phyloP scores from a whole-genome alignment of 2,888 invertebrate species.

The Girardia tigrina region DNA sequence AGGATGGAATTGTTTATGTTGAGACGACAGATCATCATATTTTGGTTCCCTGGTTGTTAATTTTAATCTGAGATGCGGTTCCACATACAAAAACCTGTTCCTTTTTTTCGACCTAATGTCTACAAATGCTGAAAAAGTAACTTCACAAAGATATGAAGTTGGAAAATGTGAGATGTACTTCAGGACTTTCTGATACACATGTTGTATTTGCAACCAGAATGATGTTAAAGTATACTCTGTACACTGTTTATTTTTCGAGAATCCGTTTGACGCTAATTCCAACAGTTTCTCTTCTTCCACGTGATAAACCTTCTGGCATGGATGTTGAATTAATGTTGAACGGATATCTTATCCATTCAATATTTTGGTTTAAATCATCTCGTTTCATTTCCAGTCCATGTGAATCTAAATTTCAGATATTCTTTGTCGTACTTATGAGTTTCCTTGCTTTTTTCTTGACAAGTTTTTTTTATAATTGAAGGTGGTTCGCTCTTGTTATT shows the following conservation, averaged over 20 bases:
- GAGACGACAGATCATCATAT: neutral
- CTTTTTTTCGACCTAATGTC: neutral
- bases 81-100: neutral
- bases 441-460: too few relatives aligned
- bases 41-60: neutral
- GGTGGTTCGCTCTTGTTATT: too few relatives aligned
- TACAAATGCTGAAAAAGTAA: neutral
- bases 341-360: too few relatives aligned
- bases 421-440: too few relatives aligned
- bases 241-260: neutral
- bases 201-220: neutral
- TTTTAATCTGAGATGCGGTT: neutral
- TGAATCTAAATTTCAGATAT: too few relatives aligned
- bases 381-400: too few relatives aligned
- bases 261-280: neutral
- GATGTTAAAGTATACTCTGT: slow-evolving; percentile 27
- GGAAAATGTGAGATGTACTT: neutral
- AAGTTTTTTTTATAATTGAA: too few relatives aligned
- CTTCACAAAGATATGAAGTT: neutral
- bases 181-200: slow-evolving; percentile 11
- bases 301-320: too few relatives aligned
- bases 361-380: too few relatives aligned
- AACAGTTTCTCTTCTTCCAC: neutral
- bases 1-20: neutral
- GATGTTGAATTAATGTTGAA: too few relatives aligned